Evolutionary conservation across 2,797 vertebrate genomes (phyloP), one percentile per base, ranked within the genome.

Genomic region (Echeneis naucrates): DNA sequence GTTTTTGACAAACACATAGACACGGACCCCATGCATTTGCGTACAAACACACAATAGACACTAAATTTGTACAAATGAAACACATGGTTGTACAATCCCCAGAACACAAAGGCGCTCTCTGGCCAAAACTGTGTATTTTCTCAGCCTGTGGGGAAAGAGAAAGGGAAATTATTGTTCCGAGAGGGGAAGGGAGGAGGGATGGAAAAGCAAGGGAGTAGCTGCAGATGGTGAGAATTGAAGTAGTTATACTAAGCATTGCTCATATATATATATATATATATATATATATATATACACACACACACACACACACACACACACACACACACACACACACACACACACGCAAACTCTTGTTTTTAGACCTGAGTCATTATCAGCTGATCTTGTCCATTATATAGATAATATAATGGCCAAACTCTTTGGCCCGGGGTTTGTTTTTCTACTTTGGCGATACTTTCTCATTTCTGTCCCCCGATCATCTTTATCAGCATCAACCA

Each of bases 81-180:
- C 65, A 73, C 64, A 50, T 35, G 44, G 53, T 75, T 72, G 38
- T 35, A 37, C 69, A 79, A 65, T 61, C 58, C 84, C 45, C 42
- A 79, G 57, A 55, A 68, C 73, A 81, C 60, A 81, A 69, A 87
- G 30, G 12, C 45, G 37, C 44, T 72, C 78, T 73, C 62, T 35
- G 40, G 71, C 74, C 69, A 61, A 84, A 84, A 77, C 42, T 59
- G 32, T 58, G 64, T 54, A 73, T 82, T 90, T 80, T 80, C 57
- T 67, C 68, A 72, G 68, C 56, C 61, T 81, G 65, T 76, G 65
- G 52, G 56, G 54, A 47, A 72, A 64, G 51, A 71, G 30, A 65
- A 66, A 37, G 37, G 50, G 45, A 56, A 61, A 65, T 85, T 81
- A 88, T 87, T 32, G 10, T 17, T 65, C 59, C 44, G 52, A 77